phyloP scores from a whole-genome alignment of 2,888 invertebrate genomes.

The Venusia cambrica region DNA sequence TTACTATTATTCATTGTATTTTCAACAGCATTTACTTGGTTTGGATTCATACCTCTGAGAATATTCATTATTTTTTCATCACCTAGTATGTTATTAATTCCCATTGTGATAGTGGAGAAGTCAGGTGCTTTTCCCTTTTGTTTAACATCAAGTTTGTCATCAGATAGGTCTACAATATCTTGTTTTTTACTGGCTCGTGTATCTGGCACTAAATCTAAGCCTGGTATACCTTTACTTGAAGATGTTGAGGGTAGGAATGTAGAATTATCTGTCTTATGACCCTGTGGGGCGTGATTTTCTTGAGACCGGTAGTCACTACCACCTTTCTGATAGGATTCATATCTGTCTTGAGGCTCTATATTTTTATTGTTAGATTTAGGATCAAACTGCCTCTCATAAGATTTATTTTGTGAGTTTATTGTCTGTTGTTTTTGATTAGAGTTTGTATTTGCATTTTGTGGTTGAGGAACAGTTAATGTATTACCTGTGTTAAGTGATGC shows the following conservation, averaged over 20 bases:
- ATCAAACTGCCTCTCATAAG: slow-evolving; percentile 40
- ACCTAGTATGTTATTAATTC: slow-evolving; percentile 82
- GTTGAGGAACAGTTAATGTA: slow-evolving; percentile 39
- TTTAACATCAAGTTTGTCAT: slow-evolving; percentile 33
- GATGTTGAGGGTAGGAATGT: slow-evolving; percentile 54
- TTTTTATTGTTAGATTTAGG: slow-evolving; percentile 37
- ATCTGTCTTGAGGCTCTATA: slow-evolving; percentile 46
- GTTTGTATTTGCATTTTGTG: slow-evolving; percentile 29
- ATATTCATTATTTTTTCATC: slow-evolving; percentile 84
- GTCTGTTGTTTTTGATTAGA: slow-evolving; percentile 30
- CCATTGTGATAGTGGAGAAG: slow-evolving; percentile 82
- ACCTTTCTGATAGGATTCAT: slow-evolving; percentile 46
- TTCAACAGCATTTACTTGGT: slow-evolving; percentile 19
- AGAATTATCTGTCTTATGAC: slow-evolving; percentile 33
- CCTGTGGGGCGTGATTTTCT: slow-evolving; percentile 22
- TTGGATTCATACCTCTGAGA: slow-evolving; percentile 44
- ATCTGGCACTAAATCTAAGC: slow-evolving; percentile 85
- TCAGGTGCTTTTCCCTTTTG: slow-evolving; percentile 56
- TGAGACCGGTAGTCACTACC: slow-evolving; percentile 28
- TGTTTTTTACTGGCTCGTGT: slow-evolving; percentile 37
- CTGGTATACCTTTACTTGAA: slow-evolving; percentile 83
- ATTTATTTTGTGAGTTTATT: slow-evolving; percentile 30
- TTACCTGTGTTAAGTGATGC: slow-evolving; percentile 39
- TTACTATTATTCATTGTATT: slow-evolving; percentile 13
- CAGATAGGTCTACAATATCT: slow-evolving; percentile 62